Percentiles rank a stretch among this genome's conserved stretches.
Evolutionary conservation across 2,797 vertebrate genomes (phyloP).

Genomic region (Crypturellus tataupa): DNA sequence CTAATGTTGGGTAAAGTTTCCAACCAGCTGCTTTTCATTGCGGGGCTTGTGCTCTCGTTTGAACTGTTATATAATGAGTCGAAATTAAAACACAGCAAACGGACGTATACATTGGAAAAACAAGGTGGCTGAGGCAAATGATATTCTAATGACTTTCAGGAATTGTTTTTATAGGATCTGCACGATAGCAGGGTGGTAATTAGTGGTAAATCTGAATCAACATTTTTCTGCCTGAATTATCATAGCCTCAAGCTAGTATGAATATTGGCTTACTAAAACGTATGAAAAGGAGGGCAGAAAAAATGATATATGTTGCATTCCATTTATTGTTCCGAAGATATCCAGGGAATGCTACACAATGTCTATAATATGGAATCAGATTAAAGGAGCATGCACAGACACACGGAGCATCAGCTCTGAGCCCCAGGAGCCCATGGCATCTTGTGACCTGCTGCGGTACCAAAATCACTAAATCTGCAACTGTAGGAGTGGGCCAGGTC

Average conservation of each 20-base stretch:
- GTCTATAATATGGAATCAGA: background rate
- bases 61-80: conserved; percentile 37
- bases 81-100: conserved; percentile 35
- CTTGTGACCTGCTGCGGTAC: background rate
- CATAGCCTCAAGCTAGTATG: background rate
- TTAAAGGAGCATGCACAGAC: background rate
- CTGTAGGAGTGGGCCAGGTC: background rate
- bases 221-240: background rate
- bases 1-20: conserved; percentile 52
- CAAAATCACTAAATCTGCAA: background rate
- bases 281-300: background rate
- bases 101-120: background rate
- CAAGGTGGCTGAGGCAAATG: background rate
- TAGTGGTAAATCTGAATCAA: background rate
- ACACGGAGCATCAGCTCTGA: background rate
- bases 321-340: background rate
- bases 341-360: background rate
- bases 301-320: background rate
- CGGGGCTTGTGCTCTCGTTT: conserved; percentile 36
- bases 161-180: background rate
- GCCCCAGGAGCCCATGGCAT: background rate
- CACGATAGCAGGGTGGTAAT: background rate
- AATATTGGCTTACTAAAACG: background rate
- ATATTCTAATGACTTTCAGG: background rate
- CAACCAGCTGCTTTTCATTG: conserved; percentile 44